Base-by-base conservation (phyloP, 2,888 invertebrate species). In the Epirrhoe tristata region DNA sequence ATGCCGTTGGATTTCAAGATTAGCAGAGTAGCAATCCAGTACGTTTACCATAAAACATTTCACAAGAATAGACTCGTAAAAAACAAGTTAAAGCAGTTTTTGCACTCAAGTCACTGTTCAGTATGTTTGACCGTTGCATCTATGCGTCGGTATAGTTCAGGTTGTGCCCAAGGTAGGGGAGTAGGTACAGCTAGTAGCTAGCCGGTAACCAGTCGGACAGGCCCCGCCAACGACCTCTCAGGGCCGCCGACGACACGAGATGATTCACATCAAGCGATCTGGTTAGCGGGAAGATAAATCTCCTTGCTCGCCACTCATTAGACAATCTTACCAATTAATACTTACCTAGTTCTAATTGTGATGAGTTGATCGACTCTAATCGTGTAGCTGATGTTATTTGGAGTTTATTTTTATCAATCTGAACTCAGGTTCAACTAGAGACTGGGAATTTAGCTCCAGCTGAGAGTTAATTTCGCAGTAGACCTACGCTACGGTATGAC, bases 191-290 rank as follows among this genome's bases (percentile, higher is more conserved):
- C n/a, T 50, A 46, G 34, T 6, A 7, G 10, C 34, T 36, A 36
- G 56, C 34, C 54, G 36, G 50, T 10, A 58, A 67, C 67, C 65
- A 48, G 70, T 71, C 16, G 60, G 48, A 55, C 65, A 8, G 53
- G 59, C 39, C 43, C 55, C 58, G 66, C 14, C 68, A 58, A 54
- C 66, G 66, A 63, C 63, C 67, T 70, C 59, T 63, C 67, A 34
- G 39, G 63, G 64, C 60, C 61, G 64, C n/a, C 46, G 48, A 14
- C 46, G 7, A 14, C 5, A 5, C 16, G 48, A 48, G 48, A 16
- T 56, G 58, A 58, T 16, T 61, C 43, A 52, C 24, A 34, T 39
- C 14, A 1, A 46, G 1, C 36, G 5, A 32, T 32, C 43, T 58
- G 16, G 52, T 36, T 63, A 63, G 58, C 48, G 31, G 24, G 34